Percentiles rank a stretch among this genome's conserved stretches.
phyloP scores from a whole-genome alignment of 2,797 vertebrate species.

The Pampus argenteus region DNA sequence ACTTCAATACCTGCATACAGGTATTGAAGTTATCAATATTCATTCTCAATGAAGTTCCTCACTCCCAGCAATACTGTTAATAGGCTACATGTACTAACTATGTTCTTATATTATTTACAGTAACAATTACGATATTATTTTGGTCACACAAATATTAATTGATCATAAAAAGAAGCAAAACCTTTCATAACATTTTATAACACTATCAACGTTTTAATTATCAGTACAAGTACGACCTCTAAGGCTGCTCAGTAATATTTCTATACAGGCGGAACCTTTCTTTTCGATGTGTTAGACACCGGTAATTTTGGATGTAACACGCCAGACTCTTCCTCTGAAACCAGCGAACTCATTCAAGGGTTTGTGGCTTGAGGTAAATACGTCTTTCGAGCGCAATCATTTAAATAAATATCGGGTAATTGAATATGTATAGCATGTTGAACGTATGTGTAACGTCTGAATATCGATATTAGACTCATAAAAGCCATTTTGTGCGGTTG shows the following conservation, averaged over 20 bases:
- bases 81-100: not conserved
- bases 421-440: accelerated
- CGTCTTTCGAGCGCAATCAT: not conserved
- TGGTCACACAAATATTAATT: too few species aligned
- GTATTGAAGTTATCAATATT: too few species aligned
- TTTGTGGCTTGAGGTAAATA: constrained; percentile 73
- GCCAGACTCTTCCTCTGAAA: constrained; percentile 77
- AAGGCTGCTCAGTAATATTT: too few species aligned
- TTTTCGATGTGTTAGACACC: constrained; percentile 25
- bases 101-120: not conserved
- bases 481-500: not conserved
- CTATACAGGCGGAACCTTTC: constrained; percentile 59
- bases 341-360: constrained; percentile 87
- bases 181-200: too few species aligned
- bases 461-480: not conserved
- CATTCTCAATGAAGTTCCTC: too few species aligned
- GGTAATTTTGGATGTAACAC: constrained; percentile 56
- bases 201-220: too few species aligned
- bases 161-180: too few species aligned
- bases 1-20: too few species aligned
- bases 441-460: accelerated
- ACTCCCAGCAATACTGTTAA: not conserved
- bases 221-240: too few species aligned
- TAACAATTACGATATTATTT: too few species aligned
- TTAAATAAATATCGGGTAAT: accelerated